These are phyloP conservation scores for Menura novaehollandiae DNA, from an alignment of 2,113 vertebrate genomes.

Conservation along the genomic window DNA sequence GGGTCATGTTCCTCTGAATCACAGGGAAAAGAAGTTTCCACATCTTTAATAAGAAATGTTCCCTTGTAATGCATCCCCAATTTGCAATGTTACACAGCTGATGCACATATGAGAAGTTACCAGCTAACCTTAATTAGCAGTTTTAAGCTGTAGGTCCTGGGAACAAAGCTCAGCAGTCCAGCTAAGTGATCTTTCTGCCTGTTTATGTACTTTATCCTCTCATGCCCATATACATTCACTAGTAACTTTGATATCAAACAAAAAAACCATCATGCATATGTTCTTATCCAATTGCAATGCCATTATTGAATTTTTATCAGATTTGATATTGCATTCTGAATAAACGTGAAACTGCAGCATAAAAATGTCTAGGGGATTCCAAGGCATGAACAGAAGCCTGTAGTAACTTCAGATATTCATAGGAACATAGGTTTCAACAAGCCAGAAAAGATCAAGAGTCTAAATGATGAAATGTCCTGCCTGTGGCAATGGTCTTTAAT, in stretches of 20 bases:
- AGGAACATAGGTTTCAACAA: not conserved
- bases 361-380: not conserved
- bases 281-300: not conserved
- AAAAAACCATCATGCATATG: not conserved
- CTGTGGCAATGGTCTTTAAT: not conserved
- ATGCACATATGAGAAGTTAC: not conserved
- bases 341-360: not conserved
- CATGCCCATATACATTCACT: not conserved
- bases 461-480: not conserved
- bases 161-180: not conserved
- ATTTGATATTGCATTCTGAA: not conserved
- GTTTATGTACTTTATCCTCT: not conserved
- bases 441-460: not conserved
- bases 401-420: not conserved
- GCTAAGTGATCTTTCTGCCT: not conserved
- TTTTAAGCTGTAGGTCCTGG: not conserved
- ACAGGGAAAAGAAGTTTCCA: not conserved
- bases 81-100: not conserved
- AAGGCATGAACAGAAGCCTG: not conserved
- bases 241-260: not conserved
- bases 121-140: not conserved
- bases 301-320: not conserved
- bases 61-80: not conserved
- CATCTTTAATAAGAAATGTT: not conserved
- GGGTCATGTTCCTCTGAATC: not conserved